phyloP scores from a whole-genome alignment of 2,797 vertebrate genomes.

The Philypnodon macrostomus region DNA sequence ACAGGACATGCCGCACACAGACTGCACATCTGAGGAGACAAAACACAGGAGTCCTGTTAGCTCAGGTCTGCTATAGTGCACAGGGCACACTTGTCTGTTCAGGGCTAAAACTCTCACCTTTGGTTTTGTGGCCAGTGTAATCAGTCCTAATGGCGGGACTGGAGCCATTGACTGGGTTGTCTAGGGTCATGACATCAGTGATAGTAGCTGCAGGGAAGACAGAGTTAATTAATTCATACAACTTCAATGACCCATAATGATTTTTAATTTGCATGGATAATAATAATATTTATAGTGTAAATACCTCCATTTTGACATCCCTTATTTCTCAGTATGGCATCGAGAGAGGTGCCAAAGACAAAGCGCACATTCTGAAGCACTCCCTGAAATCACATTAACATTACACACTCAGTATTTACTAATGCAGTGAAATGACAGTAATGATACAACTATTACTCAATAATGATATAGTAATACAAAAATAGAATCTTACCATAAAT shows the following conservation, averaged over 20 bases:
- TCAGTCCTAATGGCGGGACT: conserved; percentile 93
- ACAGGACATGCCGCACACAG: conserved; percentile 93
- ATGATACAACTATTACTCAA: not conserved
- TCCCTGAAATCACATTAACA: conserved; percentile 75
- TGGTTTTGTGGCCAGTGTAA: conserved; percentile 92
- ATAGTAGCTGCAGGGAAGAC: conserved; percentile 62
- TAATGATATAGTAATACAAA: not conserved
- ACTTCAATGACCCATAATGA: not conserved
- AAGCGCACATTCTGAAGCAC: conserved; percentile 95
- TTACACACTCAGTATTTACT: not conserved
- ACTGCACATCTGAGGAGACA: conserved; percentile 77
- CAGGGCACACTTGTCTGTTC: conserved; percentile 1
- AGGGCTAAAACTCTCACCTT: conserved; percentile 71
- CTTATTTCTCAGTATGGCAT: conserved; percentile 92
- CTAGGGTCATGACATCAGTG: conserved; percentile 84
- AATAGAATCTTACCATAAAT: conserved; percentile 82
- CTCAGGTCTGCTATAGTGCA: conserved; percentile 8
- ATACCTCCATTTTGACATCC: conserved; percentile 91
- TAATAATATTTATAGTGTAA: conserved; percentile 41
- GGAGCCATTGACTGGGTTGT: conserved; percentile 91
- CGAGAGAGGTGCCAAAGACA: conserved; percentile 91
- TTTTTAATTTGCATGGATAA: not conserved
- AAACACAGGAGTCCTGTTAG: conserved; percentile 11
- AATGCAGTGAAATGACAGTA: not conserved
- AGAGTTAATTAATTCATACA: conserved; percentile 11